Base-by-base conservation (phyloP, 2,888 invertebrate species). In the Andrena marginata region DNA sequence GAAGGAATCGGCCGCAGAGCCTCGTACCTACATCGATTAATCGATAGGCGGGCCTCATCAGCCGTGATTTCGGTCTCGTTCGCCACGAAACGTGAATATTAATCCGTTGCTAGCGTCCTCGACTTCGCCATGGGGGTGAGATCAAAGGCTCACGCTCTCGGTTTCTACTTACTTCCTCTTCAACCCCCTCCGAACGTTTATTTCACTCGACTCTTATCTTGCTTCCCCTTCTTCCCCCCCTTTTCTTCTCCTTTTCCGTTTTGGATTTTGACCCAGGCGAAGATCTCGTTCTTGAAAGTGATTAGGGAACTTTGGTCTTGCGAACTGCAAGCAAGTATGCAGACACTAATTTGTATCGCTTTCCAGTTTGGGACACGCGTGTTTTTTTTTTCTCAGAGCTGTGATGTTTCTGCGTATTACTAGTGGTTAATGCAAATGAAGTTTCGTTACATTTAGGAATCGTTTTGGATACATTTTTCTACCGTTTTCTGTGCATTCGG, bases 1-100 rank as follows among this genome's bases (percentile, higher is more conserved):
- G 87, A 77, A 87, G 87, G 80, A 87, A 86, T 86, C 81, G 81
- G 54, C 77, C 79, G 51, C 72, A 71, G 76, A 62, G 78, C 70
- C 78, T 73, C 73, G 54, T 75, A 54, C 60, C 60, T 65, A 62
- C 62, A 79, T 82, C 87, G 78, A 89, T 85, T 82, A 82, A 87
- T 87, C 85, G 82, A 83, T 70, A 67, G 60, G 29, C 56, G 59
- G 62, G 31, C 35, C 54, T 56, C 42, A 49, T 51, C 77, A 69
- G 33, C 69, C 74, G 35, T 77, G 77, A 84, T 88, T 84, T 86
- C 70, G 75, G 68, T 79, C 72, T 54, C 73, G 64, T 75, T 74
- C 13, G 26, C 72, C 64, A 65, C 73, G 70, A 63, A 70, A 83
- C 73, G 73, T 60, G 83, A 83, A 77, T 83, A 72, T 77, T 82